Evolutionary conservation across 1,140 invertebrate species (phyloP), one percentile per base, ranked within the genome.

Genomic region (Caenorhabditis briggsae): DNA sequence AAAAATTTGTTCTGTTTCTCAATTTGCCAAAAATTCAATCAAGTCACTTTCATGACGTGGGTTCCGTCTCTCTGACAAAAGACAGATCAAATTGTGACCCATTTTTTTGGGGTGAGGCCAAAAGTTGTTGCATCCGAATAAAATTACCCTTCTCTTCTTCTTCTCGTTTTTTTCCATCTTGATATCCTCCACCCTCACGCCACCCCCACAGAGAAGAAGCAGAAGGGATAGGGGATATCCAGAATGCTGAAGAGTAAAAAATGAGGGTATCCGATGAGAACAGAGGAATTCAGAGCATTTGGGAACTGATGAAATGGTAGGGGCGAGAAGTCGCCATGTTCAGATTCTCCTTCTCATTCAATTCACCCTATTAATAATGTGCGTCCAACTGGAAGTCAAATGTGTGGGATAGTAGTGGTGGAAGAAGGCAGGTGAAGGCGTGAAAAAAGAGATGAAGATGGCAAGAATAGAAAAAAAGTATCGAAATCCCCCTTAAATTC

Each of bases 81-180:
- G 70, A 78, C 46, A 50, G 70, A 78, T 50, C 46, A 78, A 78
- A 78, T 78, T 78, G 70, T 78, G 70, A 78, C 70, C 70, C 70
- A 78, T 78, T 78, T 78, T 78, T 78, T 33, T 33, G 33, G 33
- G 33, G 33, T 48, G 70, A 20, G n/a, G 46, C 14, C 41, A 78
- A 78, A 78, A 78, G 70, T 78, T 78, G 12, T n/a, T 78, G 70
- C 70, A 78, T 78, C 70, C 46, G 70, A 78, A 50, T 50, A n/a
- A 50, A 78, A 78, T 78, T 78, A 78, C 70, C 46, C 46, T 78
- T 78, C 70, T 78, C 43, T 78, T 78, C 70, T 78, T 20, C 56
- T 12, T 61, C 59, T 61, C 18, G n/a, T 20, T 61, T 53, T 53
- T 53, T 53, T 53, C 16, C 9, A 2, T 53, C 50, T 53, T 25